Evolutionary conservation across 2,888 invertebrate species (phyloP).

Genomic region (Aspidapion aeneum): DNA sequence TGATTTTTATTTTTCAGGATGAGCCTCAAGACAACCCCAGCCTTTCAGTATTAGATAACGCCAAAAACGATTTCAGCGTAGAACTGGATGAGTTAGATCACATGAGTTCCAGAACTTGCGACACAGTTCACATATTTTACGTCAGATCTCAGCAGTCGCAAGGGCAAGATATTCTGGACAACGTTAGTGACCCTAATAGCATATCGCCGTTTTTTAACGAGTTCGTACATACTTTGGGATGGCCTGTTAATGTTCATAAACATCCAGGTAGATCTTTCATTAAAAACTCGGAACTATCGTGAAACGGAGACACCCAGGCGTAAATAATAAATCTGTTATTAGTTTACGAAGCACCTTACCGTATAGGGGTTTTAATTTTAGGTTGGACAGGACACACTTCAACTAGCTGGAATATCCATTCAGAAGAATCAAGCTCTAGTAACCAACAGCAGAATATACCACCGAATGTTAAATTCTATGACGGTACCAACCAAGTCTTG

Average conservation of each 20-base stretch:
- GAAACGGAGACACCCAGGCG: not conserved
- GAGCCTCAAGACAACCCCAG: constrained; percentile 48
- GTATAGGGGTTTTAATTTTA: constrained; percentile 27
- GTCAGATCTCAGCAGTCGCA: constrained; percentile 81
- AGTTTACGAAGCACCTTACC: too few relatives aligned
- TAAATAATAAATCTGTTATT: too few relatives aligned
- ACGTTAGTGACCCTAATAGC: constrained; percentile 55
- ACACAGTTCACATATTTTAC: constrained; percentile 94
- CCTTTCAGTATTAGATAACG: constrained; percentile 69
- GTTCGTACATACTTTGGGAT: constrained; percentile 73
- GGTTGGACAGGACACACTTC: constrained; percentile 87
- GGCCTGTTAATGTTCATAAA: constrained; percentile 77
- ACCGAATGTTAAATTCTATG: constrained; percentile 54
- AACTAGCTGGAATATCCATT: constrained; percentile 68
- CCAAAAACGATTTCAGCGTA: constrained; percentile 64
- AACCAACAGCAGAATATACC: constrained; percentile 18
- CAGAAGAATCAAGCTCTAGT: constrained; percentile 13
- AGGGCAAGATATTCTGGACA: constrained; percentile 76
- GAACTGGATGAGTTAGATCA: constrained; percentile 83
- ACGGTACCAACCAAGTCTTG: constrained; percentile 79
- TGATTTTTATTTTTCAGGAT: constrained; percentile 24
- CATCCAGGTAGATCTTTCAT: constrained; percentile 90
- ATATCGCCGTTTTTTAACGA: constrained; percentile 54
- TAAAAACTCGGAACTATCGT: not conserved
- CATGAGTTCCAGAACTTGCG: constrained; percentile 81